Evolutionary conservation across 2,888 invertebrate species (phyloP).

Genomic region (Augiades crinisus): DNA sequence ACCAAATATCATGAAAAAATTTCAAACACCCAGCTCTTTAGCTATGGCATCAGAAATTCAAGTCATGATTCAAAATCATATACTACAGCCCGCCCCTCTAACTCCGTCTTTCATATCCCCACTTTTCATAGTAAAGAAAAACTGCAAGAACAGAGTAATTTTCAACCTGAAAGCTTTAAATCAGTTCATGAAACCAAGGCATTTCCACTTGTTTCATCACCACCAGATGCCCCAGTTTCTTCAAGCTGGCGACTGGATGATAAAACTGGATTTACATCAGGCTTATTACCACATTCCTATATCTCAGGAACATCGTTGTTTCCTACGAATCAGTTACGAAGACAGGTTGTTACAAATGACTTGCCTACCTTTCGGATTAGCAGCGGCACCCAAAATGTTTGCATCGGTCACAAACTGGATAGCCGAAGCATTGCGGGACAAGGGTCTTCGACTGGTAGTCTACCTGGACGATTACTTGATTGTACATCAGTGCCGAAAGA

Average conservation of each 20-base stretch:
- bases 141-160: constrained; percentile 19
- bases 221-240: constrained; percentile 22
- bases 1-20: constrained; percentile 1
- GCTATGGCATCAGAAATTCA: constrained; percentile 18
- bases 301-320: constrained; percentile 17
- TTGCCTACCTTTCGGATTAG: constrained; percentile 32
- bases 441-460: constrained; percentile 26
- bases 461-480: constrained; percentile 29
- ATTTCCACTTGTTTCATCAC: constrained; percentile 27
- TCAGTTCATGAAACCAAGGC: constrained; percentile 19
- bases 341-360: constrained; percentile 31
- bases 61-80: constrained; percentile 8
- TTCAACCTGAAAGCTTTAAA: constrained; percentile 30
- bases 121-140: constrained; percentile 21
- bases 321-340: constrained; percentile 25
- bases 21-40: constrained; percentile 5
- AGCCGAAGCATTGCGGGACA: constrained; percentile 22
- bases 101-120: constrained; percentile 25
- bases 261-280: constrained; percentile 28
- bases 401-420: constrained; percentile 31
- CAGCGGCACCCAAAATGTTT: constrained; percentile 31
- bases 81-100: constrained; percentile 15
- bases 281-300: constrained; percentile 30
- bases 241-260: constrained; percentile 30
- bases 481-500: no score